Evolutionary conservation across 2,113 vertebrate genomes (phyloP).

Genomic region (Macquaria australasica): DNA sequence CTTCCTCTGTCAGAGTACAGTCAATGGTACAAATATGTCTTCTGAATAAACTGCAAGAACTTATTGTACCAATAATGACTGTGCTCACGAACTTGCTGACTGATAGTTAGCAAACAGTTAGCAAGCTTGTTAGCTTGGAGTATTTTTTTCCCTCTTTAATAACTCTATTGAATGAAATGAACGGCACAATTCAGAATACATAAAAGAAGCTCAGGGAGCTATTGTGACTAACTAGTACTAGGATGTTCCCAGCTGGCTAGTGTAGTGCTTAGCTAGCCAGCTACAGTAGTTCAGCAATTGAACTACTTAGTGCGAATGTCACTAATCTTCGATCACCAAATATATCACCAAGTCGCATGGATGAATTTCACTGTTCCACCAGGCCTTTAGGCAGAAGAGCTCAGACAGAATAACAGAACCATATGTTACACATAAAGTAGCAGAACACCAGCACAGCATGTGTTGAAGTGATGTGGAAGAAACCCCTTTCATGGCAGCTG

Average conservation of each 20-base stretch:
- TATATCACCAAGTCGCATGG: neutral
- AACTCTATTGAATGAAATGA: neutral
- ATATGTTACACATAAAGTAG: constrained; percentile 18
- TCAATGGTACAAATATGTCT: neutral
- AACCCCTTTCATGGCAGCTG: constrained; percentile 42
- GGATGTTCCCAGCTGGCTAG: neutral
- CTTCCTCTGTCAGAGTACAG: neutral
- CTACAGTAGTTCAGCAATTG: neutral
- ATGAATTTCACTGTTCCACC: neutral
- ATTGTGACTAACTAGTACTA: neutral
- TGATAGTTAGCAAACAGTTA: neutral
- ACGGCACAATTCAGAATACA: no score
- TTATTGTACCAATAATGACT: neutral
- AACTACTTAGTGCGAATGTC: neutral
- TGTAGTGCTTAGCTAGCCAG: neutral
- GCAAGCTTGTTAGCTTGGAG: neutral
- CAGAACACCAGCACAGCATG: constrained; percentile 39
- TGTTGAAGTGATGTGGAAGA: constrained; percentile 37
- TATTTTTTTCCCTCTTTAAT: neutral
- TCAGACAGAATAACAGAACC: constrained; percentile 9
- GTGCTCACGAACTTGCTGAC: neutral
- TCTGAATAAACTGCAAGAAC: neutral
- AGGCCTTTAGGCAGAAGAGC: constrained; percentile 7
- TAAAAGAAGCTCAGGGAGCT: neutral
- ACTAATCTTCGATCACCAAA: neutral